Conservation (phyloP, 2,797 vertebrate species). For the Capromys pilorides region DNA sequence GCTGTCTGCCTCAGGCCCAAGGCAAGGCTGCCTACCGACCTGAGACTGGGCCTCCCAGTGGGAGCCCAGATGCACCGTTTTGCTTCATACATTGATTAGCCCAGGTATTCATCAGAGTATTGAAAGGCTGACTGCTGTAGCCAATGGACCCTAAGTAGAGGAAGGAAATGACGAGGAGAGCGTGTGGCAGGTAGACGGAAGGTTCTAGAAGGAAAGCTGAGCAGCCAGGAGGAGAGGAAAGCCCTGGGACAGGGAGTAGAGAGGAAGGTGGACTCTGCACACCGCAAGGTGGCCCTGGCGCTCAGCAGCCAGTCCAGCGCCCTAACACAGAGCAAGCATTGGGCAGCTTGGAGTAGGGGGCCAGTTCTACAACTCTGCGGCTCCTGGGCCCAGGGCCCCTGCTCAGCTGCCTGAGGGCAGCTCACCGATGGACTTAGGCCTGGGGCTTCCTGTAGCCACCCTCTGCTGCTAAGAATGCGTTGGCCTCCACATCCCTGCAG, state of each 20-base stretch:
- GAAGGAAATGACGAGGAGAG: not conserved
- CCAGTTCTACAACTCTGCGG: accelerated
- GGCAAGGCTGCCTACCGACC: not conserved
- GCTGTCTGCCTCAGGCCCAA: not conserved
- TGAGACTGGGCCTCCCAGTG: not conserved
- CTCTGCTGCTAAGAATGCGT: not conserved
- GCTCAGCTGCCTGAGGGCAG: accelerated
- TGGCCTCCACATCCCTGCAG: accelerated
- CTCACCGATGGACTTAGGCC: accelerated
- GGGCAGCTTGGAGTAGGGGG: too few species aligned
- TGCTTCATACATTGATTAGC: too few species aligned
- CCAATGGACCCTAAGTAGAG: too few species aligned
- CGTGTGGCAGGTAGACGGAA: not conserved
- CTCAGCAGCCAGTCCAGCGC: not conserved
- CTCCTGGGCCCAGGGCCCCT: not conserved
- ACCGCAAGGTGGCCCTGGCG: accelerated
- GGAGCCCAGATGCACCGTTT: not conserved
- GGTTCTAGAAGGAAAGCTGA: not conserved
- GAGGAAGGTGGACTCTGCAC: not conserved
- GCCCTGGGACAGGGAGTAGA: not conserved
- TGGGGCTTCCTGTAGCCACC: not conserved
- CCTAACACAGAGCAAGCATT: not conserved
- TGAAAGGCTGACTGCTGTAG: not conserved
- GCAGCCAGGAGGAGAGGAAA: not conserved
- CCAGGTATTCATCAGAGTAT: not conserved